These are phyloP conservation scores for Chymomyza procnemis DNA, from an alignment of 2,888 invertebrate species.

Conservation along the genomic window DNA sequence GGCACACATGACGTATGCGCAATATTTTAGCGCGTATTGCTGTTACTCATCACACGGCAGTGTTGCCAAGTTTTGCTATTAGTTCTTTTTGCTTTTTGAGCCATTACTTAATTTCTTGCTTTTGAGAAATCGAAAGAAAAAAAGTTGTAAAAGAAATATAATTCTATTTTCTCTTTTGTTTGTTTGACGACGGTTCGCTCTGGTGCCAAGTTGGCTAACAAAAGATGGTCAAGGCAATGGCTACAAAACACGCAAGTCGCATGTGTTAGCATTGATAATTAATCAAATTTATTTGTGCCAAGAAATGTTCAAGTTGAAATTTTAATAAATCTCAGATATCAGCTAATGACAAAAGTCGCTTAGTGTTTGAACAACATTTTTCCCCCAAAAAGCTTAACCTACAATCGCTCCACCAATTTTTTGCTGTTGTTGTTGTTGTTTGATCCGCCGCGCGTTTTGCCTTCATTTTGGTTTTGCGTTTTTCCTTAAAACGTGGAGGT, in stretches of 20 bases:
- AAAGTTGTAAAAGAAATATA: not conserved
- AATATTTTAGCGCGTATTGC: slow-evolving; percentile 13
- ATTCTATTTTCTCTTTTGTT: slow-evolving; percentile 23
- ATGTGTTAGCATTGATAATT: slow-evolving; percentile 46
- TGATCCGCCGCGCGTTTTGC: slow-evolving; percentile 31
- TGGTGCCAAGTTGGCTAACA: slow-evolving; percentile 58
- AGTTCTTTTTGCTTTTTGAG: slow-evolving; percentile 29
- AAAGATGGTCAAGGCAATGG: slow-evolving; percentile 51
- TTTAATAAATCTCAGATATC: not conserved
- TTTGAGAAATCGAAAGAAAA: not conserved
- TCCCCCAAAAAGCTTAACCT: slow-evolving; percentile 40
- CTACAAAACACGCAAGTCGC: slow-evolving; percentile 2
- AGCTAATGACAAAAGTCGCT: not conserved
- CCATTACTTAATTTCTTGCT: slow-evolving; percentile 58
- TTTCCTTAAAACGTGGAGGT: slow-evolving; percentile 42
- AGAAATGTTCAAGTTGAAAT: slow-evolving; percentile 36
- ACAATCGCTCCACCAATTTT: slow-evolving; percentile 74
- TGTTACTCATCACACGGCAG: slow-evolving; percentile 55
- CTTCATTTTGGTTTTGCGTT: slow-evolving; percentile 40
- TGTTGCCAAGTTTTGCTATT: slow-evolving; percentile 42
- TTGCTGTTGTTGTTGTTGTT: slow-evolving; percentile 31
- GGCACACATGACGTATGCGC: slow-evolving; percentile 19
- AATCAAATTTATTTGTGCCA: slow-evolving; percentile 58
- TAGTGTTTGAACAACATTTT: not conserved
- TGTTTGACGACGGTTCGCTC: not conserved